Base-by-base conservation (phyloP, 2,888 invertebrate genomes). In the Rhagonycha fulva region DNA sequence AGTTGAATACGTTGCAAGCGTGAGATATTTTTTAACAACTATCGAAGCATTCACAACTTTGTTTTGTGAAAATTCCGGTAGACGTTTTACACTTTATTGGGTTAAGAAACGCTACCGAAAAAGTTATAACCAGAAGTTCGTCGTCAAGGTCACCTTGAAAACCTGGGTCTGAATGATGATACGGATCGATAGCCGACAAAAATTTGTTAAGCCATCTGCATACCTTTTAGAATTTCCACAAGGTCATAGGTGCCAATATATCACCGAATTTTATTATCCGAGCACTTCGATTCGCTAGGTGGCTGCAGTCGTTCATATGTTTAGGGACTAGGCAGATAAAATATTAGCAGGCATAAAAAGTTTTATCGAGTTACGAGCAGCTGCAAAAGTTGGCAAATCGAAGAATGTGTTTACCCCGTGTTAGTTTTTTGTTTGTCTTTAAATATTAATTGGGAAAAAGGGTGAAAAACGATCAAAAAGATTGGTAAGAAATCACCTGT, bases 401-500 rank as follows among this genome's bases (percentile, higher is more conserved):
- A 63, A 0, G 9, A 68, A 2, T 19, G 19, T 24, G 32, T 32
- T 30, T n/a, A 7, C 14, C n/a, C n/a, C 19, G 10, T 24, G 62
- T 30, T 71, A 71, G 32, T 68, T 76, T 76, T 68, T 76, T 72
- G 70, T 60, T 62, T 71, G 70, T 19, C 68, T 63, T 9, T 19
- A 19, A 24, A 60, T 62, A n/a, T 62, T 19, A 70, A 26, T 60
- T 47, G 47, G 47, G n/a, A 47, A 47, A 47, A 47, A n/a, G 47
- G n/a, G n/a, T n/a, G 47, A 70, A 30, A 61, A 71, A 61, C 68
- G 28, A 60, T 32, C 68, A 69, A 69, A 61, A 71, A 32, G 69
- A 66, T 66, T n/a, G 47, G n/a, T 68, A 70, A n/a, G 61, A 71
- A 77, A 73, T 78, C 81, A 81, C 82, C 82, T 82, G 82, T 82